Base-by-base conservation (phyloP, 2,888 invertebrate species). In the Ganaspis brasiliensis region DNA sequence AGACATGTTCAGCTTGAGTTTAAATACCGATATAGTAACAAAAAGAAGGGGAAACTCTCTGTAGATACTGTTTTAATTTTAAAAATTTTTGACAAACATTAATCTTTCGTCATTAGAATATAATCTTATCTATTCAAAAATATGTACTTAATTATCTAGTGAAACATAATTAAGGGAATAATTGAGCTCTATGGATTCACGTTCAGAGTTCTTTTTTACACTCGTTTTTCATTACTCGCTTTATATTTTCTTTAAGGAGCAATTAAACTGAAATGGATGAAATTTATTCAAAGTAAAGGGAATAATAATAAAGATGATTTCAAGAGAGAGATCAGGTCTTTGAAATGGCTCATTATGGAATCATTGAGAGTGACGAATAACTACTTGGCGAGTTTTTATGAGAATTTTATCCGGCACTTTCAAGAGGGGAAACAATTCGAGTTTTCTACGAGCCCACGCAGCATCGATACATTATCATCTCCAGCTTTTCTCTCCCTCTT, bases 381-480 rank as follows among this genome's bases (percentile, higher is more conserved):
- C 19, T 49, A 40, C 61, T 73, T 21, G 61, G 16, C 21, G 19
- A 56, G 19, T 45, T 55, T 49, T 79, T 67, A 71, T 56, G 56
- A 75, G 26, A 79, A 81, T 79, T 80, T 79, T 80, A 79, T 77
- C 55, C 56, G 35, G 16, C 37, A 40, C 8, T 59, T 59, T 59
- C 31, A 16, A 59, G 16, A 77, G 40, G 79, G 59, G 73, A 79
- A 79, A 82, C 80, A 81, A 80, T 81, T 79, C 79, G 63, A 77
- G 75, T 63, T 77, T n/a, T 78, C 73, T 72, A 63, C 71, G 75
- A 75, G 74, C 52, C 63, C 71, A 76, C 76, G 76, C 75, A 76
- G 73, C 76, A 70, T 74, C 78, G 79, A 81, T 77, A 76, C 74
- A 80, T 81, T 79, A 78, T 80, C 79, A 67, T 76, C 73, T 52